phyloP scores from a whole-genome alignment of 2,888 invertebrate genomes.

The Drosophila pseudotalamancana region DNA sequence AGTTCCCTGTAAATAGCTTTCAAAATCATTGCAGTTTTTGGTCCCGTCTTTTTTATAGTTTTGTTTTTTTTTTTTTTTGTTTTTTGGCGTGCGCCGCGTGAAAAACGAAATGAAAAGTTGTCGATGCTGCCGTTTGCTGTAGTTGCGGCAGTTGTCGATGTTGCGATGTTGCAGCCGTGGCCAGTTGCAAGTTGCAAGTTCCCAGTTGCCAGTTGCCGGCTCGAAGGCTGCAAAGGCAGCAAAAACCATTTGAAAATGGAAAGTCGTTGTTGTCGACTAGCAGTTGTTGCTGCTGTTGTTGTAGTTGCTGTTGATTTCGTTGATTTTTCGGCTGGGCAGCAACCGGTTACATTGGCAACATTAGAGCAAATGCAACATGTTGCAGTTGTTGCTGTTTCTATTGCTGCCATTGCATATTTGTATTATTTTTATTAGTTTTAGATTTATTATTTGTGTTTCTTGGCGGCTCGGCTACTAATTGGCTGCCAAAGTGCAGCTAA shows the following conservation, averaged over 20 bases:
- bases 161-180: constrained; percentile 32
- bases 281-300: constrained; percentile 10
- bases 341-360: constrained; percentile 69
- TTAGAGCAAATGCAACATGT: constrained; percentile 49
- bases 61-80: constrained; percentile 19
- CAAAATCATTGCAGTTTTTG: constrained; percentile 50
- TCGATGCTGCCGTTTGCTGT: constrained; percentile 60
- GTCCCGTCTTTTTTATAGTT: constrained; percentile 19
- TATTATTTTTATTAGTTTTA: constrained; percentile 66
- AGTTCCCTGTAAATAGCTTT: constrained; percentile 9
- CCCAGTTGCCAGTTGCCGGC: too few relatives aligned
- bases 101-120: constrained; percentile 68
- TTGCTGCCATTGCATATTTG: constrained; percentile 47
- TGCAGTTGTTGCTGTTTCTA: constrained; percentile 1
- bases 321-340: constrained; percentile 57
- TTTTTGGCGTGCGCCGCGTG: constrained; percentile 52
- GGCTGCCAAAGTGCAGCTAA: constrained; percentile 25
- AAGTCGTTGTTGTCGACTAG: constrained; percentile 54
- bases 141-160: constrained; percentile 32
- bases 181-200: too few relatives aligned
- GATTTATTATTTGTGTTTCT: constrained; percentile 70
- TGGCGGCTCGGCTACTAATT: constrained; percentile 55
- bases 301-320: constrained; percentile 29
- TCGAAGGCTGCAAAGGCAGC: constrained; percentile 61
- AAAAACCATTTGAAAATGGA: constrained; percentile 81